Evolutionary conservation across 2,888 invertebrate genomes (phyloP), one percentile per base, ranked within the genome.

Genomic region (Idaea aversata): DNA sequence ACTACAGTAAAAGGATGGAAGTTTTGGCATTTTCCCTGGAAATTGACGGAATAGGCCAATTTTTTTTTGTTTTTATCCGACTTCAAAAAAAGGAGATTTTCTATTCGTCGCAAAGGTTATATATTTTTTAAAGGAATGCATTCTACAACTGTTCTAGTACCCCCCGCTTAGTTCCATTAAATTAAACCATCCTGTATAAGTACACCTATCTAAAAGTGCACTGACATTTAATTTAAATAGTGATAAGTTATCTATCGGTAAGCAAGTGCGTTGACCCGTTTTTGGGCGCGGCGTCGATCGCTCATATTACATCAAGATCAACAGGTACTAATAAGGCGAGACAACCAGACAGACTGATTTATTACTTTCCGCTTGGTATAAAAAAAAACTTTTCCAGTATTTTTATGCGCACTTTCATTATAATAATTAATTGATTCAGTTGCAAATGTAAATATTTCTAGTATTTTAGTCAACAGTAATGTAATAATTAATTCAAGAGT

Each of bases 241-340:
- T 62, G 69, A 69, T 67, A 69, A 69, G 25, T 15, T 59, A 59
- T 59, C 59, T 16, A 59, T 25, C 34, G 59, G 25, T 34, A 16
- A 4, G 35, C 10, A 13, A 67, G 70, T 66, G 59, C 71, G 68
- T 62, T 62, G 71, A 71, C 72, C 72, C 25, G 10, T 1, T 65
- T 25, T 64, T 57, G 63, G 67, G 61, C 68, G 70, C 66, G 65
- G 34, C 66, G 62, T 58, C 65, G 65, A 71, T 70, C 70, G 59
- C 63, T 73, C 73, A 70, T 68, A 64, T 62, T 66, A 64, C 59
- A 70, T 69, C 73, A 71, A 67, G 68, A 61, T 47, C 64, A 67
- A 64, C 67, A 68, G 25, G 47, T 47, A 47, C 47, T 47, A 47
- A 47, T 47, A 47, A 47, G 47, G 47, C 47, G 7, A 47, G 47